Conservation (phyloP, 2,888 invertebrate genomes). For the Liopterus haemorrhoidalis region DNA sequence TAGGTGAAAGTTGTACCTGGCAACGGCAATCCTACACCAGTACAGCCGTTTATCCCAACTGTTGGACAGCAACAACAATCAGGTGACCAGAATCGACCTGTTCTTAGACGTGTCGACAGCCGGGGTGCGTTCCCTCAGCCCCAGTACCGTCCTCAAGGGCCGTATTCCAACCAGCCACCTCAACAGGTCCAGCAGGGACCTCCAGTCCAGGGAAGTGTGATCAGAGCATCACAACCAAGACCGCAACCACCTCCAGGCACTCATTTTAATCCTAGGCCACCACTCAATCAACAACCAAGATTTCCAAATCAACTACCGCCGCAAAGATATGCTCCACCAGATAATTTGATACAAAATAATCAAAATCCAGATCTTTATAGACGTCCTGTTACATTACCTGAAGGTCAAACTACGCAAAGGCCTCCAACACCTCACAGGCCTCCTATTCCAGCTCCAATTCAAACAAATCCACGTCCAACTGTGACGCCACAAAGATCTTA, state of each 20-base stretch:
- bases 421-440: constrained; percentile 21
- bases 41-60: neutral
- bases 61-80: neutral
- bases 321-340: constrained; percentile 22
- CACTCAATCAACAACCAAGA: constrained; percentile 22
- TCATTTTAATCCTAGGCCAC: constrained; percentile 15
- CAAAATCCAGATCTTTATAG: constrained; percentile 34
- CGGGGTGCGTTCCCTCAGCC: neutral
- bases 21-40: constrained; percentile 2
- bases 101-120: constrained; percentile 2
- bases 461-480: constrained; percentile 36
- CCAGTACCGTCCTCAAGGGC: constrained; percentile 9
- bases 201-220: constrained; percentile 22
- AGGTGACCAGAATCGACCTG: constrained; percentile 1
- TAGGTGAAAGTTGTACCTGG: constrained; percentile 18
- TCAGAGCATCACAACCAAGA: constrained; percentile 30
- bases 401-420: constrained; percentile 23
- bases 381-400: constrained; percentile 35
- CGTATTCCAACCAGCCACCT: constrained; percentile 22
- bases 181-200: constrained; percentile 25
- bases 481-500: constrained; percentile 48
- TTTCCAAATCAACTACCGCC: constrained; percentile 25
- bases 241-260: constrained; percentile 29
- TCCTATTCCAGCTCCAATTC: constrained; percentile 31
- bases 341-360: constrained; percentile 35